phyloP scores from a whole-genome alignment of 2,888 invertebrate genomes.

The Ashinkailepas kermadecensis region DNA sequence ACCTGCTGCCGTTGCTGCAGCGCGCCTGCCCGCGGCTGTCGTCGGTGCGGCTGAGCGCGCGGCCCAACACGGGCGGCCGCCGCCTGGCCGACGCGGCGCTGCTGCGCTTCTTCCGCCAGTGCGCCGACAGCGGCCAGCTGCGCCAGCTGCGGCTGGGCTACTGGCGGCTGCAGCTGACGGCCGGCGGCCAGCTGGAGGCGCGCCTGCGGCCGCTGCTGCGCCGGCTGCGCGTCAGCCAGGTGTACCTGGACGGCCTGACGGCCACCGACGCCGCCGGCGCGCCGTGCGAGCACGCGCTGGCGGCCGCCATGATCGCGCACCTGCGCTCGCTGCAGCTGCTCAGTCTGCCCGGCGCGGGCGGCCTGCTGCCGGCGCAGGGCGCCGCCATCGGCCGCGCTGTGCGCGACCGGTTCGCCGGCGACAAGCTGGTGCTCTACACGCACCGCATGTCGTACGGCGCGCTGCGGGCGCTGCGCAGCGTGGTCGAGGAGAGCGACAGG shows the following conservation, averaged over 20 bases:
- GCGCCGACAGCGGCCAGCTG: slow-evolving; percentile 38
- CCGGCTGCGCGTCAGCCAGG: slow-evolving; percentile 40
- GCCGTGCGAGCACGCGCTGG: slow-evolving; percentile 40
- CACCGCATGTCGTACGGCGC: slow-evolving; percentile 40
- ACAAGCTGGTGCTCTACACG: slow-evolving; percentile 39
- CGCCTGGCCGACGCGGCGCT: slow-evolving; percentile 39
- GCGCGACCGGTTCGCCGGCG: slow-evolving; percentile 42
- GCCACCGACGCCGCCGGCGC: slow-evolving; percentile 41
- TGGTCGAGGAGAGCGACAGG: slow-evolving; percentile 37
- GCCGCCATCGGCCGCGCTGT: slow-evolving; percentile 41
- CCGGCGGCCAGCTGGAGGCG: slow-evolving; percentile 40
- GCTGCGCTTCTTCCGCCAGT: slow-evolving; percentile 37
- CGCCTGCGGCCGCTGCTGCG: slow-evolving; percentile 39
- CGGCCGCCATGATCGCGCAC: slow-evolving; percentile 40
- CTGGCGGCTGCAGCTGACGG: slow-evolving; percentile 40
- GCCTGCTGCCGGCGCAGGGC: slow-evolving; percentile 39
- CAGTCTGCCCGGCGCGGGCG: slow-evolving; percentile 39
- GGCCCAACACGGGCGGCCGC: slow-evolving; percentile 40
- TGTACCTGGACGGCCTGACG: slow-evolving; percentile 40
- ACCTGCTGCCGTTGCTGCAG: slow-evolving; percentile 38
- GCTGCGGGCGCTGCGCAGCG: slow-evolving; percentile 37
- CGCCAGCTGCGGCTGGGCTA: slow-evolving; percentile 41
- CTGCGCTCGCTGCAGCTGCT: slow-evolving; percentile 43
- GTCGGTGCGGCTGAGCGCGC: slow-evolving; percentile 38
- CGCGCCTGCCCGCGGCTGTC: slow-evolving; percentile 39